Base-by-base conservation (phyloP, 2,797 vertebrate genomes). In the Anabas testudineus region DNA sequence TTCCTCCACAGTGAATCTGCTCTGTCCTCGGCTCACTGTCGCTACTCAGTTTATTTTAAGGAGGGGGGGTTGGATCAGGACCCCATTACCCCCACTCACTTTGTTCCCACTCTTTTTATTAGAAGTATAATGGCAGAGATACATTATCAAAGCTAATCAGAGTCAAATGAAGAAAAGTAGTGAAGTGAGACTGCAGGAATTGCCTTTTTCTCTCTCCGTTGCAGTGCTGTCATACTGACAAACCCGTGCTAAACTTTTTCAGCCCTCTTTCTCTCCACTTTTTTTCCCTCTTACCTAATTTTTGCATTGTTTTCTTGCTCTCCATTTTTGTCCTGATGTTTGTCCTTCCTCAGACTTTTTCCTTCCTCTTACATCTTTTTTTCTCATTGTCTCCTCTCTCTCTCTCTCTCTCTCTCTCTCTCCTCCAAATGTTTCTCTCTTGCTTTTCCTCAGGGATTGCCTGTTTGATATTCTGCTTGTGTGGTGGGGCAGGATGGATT, bases 81-180 rank as follows among this genome's bases (percentile, higher is more conserved):
- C 71, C 80, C 81, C 80, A 86, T 93, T 91, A 84, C 58, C 78
- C 78, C 74, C 53, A 34, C 43, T 75, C 61, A 76, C 77, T 82
- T 78, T 81, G 45, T 64, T 70, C 57, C 74, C 61, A 80, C 53
- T 79, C 74, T 49, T 73, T 92, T 92, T 88, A 91, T 90, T 77
- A 83, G 87, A 75, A 76, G 87, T 90, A 92, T 96, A 95, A 95
- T 94, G 90, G 93, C 91, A 89, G 91, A 92, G 89, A 95, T 95
- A 95, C 88, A 95, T 96, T 96, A 96, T 96, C 93, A 92, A 88
- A 96, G 88, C 91, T 96, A 96, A 97, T 96, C 94, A 94, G 94
- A 95, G 93, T 94, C 93, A 95, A 95, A 96, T 96, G 94, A 96
- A 95, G 94, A 95, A 95, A 96, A 93, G 93, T 92, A 95, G 92